A percentile compares a stretch with the other conserved stretches of the same genome.
Conservation (phyloP, 2,113 vertebrate species). For the Murina feae region DNA sequence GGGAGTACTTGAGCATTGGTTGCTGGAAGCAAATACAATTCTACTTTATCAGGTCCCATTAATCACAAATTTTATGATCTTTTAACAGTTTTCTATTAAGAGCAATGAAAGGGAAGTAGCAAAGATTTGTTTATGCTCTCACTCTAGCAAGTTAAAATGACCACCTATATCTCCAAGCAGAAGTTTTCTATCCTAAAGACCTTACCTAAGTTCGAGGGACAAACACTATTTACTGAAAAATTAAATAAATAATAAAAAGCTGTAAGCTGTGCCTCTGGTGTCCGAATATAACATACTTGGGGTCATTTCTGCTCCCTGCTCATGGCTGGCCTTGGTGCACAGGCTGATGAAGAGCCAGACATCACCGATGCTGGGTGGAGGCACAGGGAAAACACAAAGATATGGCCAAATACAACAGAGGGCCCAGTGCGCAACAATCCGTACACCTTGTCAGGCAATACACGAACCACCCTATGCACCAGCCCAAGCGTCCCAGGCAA, state of each 20-base stretch:
- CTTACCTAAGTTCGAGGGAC: not conserved
- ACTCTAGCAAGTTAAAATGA: slow-evolving; percentile 1
- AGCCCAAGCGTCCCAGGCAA: not conserved
- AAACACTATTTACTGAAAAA: not conserved
- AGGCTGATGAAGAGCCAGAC: not conserved
- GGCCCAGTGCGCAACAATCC: accelerated
- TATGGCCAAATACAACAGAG: accelerated
- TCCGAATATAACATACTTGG: not conserved
- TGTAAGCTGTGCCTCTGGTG: not conserved
- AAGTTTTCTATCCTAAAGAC: not conserved
- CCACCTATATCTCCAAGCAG: not conserved
- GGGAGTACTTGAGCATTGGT: not conserved
- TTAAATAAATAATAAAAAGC: not conserved
- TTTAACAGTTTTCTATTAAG: slow-evolving; percentile 51
- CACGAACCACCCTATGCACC: accelerated
- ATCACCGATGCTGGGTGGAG: accelerated
- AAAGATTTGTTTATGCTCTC: not conserved
- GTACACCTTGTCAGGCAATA: not conserved
- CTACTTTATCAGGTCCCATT: not conserved
- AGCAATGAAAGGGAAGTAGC: slow-evolving; percentile 12
- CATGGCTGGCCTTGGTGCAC: not conserved
- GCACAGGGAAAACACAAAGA: not conserved
- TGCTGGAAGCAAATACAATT: slow-evolving; percentile 18
- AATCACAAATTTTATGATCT: slow-evolving; percentile 54
- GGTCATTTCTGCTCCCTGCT: not conserved